Evolutionary conservation across 2,797 vertebrate genomes (phyloP), one percentile per base, ranked within the genome.

Genomic region (Sebastes baramenuke): DNA sequence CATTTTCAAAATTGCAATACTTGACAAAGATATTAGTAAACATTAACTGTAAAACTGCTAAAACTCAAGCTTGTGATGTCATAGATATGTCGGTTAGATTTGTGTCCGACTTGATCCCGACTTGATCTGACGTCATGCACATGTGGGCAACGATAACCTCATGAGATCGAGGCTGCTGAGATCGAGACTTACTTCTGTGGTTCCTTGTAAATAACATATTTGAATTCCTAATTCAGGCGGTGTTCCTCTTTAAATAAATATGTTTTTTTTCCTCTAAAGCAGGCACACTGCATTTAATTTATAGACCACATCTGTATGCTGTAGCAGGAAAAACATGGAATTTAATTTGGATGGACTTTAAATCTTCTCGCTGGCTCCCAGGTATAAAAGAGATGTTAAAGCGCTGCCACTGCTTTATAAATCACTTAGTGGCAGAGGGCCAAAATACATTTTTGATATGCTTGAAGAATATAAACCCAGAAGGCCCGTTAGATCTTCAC

Each of bases 401-500:
- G 67, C 49, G 55, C 59, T 52, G 29, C 32, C 4, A 8, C n/a
- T 62, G 52, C 32, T 61, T 71, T 38, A 62, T 67, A 72, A 67
- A 81, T 67, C 79, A 71, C 32, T 18, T 5, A 49, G 61, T 61
- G 75, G 70, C 61, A 18, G 4, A 12, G 2, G 29, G 56, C 67
- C 71, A 81, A 52, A 75, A 58, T 54, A 54, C 25, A 8, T 32
- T 75, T 66, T 38, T 78, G 55, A 78, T 54, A 36, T 49, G 62
- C 49, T 22, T 68, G 13, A 59, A 38, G 29, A 59, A 65, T 30
- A 65, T 42, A 34, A 67, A 79, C 3, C 29, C 29, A 42, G 66
- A 24, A 42, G 66, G 68, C 58, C 59, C 22, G 25, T 73, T 25
- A n/a, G 16, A 60, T 67, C 29, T 73, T 22, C 38, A 65, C n/a